Evolutionary conservation across 2,113 vertebrate genomes (phyloP).

Genomic region (Cebus imitator): DNA sequence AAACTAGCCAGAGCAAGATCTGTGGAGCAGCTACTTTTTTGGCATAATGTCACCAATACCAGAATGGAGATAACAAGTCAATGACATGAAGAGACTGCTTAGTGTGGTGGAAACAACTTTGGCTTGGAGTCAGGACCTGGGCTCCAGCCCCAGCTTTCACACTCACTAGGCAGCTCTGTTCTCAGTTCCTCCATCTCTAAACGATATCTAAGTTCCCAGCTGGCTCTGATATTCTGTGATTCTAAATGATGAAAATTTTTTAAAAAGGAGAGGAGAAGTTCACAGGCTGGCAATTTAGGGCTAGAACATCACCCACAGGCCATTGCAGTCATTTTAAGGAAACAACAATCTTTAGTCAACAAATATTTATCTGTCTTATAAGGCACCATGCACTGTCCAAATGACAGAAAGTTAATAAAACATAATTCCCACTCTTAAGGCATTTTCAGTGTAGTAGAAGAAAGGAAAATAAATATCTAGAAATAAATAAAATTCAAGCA

Average conservation of each 20-base stretch:
- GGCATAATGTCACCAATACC: not conserved
- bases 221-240: not conserved
- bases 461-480: not conserved
- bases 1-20: not conserved
- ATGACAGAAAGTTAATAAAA: not conserved
- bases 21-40: not conserved
- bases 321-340: not conserved
- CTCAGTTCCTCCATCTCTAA: not conserved
- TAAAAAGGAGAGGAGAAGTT: not conserved
- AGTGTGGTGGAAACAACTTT: not conserved
- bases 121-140: not conserved
- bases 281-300: not conserved
- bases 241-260: not conserved
- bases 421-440: not conserved
- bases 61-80: not conserved
- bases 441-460: not conserved
- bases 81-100: rapidly evolving
- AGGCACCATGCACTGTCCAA: not conserved
- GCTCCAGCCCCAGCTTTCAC: not conserved
- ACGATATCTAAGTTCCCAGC: not conserved
- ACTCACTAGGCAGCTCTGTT: not conserved
- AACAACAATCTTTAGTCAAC: not conserved
- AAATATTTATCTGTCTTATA: not conserved
- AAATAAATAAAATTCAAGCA: not conserved
- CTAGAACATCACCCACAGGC: not conserved